Evolutionary conservation across 2,797 vertebrate species (phyloP), one percentile per base, ranked within the genome.

Genomic region (Pantherophis vulpinus): DNA sequence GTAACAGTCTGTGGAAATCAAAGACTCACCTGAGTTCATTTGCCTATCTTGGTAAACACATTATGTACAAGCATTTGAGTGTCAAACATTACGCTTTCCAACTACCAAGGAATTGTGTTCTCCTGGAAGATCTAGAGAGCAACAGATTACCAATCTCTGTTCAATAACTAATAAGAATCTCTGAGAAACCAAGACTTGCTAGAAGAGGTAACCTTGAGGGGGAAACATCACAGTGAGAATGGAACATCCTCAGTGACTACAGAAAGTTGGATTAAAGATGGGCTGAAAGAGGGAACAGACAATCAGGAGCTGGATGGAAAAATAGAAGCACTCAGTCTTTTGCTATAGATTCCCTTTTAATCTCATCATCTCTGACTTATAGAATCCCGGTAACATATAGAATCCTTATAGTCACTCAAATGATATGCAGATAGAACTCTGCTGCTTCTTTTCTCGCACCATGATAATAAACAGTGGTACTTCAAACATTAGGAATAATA

Each of bases 1-100:
- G 96, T 99, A 99, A 96, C 98, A 99, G 83, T 98, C 99, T 98
- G 95, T 23, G 13, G 54, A 56, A 86, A 91, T 0, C 13, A 70
- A 95, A 95, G n/a, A 74, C 23, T 59, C 86, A 29, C 42, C 25
- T 91, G 29, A 92, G 70, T 63, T 10, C 27, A 42, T 51, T 25
- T 20, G 88, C 87, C 8, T 89, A n/a, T 74, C 29, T 14, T 37
- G 11, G 42, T 47, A 25, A 10, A 47, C 79, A 83, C 27, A 66
- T 66, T 66, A 12, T 66, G 12, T 66, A 66, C 37, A 83, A 83
- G 5, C 4, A 83, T 79, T 79, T 37, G 8, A 42, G 70, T 42
- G 42, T 23, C 70, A 79, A 79, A 79, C 70, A 79, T 83, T 83
- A 47, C 11, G 20, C 74, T 83, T 10, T 42, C 74, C 74, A 83